phyloP scores from a whole-genome alignment of 2,113 vertebrate genomes.

The Rhea pennata region DNA sequence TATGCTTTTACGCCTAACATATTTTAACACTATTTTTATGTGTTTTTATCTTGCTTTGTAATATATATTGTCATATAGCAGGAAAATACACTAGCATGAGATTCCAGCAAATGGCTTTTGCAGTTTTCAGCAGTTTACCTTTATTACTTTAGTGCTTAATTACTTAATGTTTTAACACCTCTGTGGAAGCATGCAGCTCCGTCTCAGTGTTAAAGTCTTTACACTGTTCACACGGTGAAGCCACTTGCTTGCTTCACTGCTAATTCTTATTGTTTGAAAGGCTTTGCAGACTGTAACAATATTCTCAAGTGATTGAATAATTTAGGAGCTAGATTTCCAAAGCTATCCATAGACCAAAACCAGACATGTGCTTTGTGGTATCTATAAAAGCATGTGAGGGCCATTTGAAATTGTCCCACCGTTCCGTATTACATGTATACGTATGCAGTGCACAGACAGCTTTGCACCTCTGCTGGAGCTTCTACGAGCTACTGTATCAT shows the following conservation, averaged over 20 bases:
- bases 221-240: background rate
- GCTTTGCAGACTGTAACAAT: background rate
- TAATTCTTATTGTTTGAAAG: slow-evolving; percentile 14
- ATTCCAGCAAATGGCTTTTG: slow-evolving; percentile 11
- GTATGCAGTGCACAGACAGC: background rate
- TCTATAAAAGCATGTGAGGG: background rate
- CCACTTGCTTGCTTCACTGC: background rate
- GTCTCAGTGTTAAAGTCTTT: background rate
- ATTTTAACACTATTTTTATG: slow-evolving; percentile 26
- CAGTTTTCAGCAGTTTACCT: background rate
- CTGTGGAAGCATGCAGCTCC: background rate
- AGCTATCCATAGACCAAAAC: background rate
- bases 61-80: background rate
- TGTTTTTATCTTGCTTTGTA: slow-evolving; percentile 5
- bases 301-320: slow-evolving; percentile 1
- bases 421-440: background rate
- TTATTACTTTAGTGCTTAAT: slow-evolving; percentile 25
- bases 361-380: background rate
- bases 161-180: slow-evolving; percentile 21
- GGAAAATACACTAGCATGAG: background rate
- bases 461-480: background rate
- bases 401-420: background rate
- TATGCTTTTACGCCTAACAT: background rate
- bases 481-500: background rate
- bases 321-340: slow-evolving; percentile 36